A percentile compares a stretch with the other conserved stretches of the same genome.
Conservation (phyloP, 2,888 invertebrate species). For the Subacronicta megacephala region DNA sequence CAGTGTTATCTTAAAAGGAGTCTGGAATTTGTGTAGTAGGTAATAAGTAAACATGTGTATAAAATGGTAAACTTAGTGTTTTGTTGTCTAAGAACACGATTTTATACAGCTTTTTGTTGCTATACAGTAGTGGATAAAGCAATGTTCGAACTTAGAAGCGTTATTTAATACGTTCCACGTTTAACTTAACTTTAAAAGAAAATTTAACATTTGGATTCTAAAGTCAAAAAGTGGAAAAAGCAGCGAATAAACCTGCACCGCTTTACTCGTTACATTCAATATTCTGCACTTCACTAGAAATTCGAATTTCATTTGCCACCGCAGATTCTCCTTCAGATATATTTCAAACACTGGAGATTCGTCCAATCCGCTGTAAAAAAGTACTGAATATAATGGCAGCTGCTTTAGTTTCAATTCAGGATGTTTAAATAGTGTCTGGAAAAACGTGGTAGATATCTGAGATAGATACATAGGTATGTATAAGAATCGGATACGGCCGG, state of each 20-base stretch:
- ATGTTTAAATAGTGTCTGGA: slow-evolving; percentile 13
- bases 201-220: slow-evolving; percentile 45
- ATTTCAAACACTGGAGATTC: slow-evolving; percentile 62
- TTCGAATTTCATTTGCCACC: slow-evolving; percentile 56
- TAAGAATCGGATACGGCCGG: no score
- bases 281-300: slow-evolving; percentile 54
- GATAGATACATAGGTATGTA: no score
- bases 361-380: slow-evolving; percentile 57
- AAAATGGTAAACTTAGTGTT: slow-evolving; percentile 7
- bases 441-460: no score
- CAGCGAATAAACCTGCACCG: slow-evolving; percentile 49
- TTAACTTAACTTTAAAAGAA: slow-evolving; percentile 36
- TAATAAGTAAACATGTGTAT: slow-evolving; percentile 16
- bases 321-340: slow-evolving; percentile 56
- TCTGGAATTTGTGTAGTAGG: slow-evolving; percentile 18
- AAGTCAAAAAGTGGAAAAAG: slow-evolving; percentile 44
- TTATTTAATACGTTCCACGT: slow-evolving; percentile 18
- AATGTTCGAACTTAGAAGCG: slow-evolving; percentile 12
- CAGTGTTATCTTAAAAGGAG: slow-evolving; percentile 22
- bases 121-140: slow-evolving; percentile 13
- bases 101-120: not conserved
- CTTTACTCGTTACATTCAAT: slow-evolving; percentile 54
- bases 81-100: slow-evolving; percentile 13
- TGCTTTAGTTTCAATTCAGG: slow-evolving; percentile 13
- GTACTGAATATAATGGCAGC: slow-evolving; percentile 47